These are phyloP conservation scores for Azorinus chamasolen DNA, from an alignment of 2,888 invertebrate species.

Conservation along the genomic window DNA sequence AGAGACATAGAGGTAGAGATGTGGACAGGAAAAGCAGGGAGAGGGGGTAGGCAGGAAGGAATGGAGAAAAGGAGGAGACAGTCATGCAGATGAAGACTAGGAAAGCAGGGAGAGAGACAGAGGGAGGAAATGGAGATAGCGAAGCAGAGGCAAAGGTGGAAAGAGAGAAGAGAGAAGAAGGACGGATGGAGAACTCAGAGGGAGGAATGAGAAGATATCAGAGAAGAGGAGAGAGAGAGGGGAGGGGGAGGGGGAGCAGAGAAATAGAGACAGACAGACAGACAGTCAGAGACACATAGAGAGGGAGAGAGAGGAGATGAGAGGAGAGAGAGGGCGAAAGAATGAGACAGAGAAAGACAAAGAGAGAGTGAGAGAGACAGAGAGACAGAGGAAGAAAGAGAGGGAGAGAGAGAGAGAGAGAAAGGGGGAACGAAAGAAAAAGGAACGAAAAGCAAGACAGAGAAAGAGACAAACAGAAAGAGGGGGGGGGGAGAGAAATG, in stretches of 20 bases:
- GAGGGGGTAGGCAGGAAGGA: too few relatives aligned
- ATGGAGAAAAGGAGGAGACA: too few relatives aligned
- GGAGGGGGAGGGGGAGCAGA: neutral
- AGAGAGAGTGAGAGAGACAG: too few relatives aligned
- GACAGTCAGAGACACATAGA: neutral
- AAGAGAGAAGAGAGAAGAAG: neutral
- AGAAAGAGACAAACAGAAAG: too few relatives aligned
- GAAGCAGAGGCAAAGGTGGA: neutral
- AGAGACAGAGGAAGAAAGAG: constrained; percentile 5
- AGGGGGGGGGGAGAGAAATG: too few relatives aligned
- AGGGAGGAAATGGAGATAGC: too few relatives aligned
- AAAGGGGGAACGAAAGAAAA: neutral
- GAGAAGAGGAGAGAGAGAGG: neutral
- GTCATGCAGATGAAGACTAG: too few relatives aligned
- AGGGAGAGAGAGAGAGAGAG: constrained; percentile 8
- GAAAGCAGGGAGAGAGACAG: too few relatives aligned
- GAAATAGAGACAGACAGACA: neutral
- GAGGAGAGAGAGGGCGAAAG: neutral
- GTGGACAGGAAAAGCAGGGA: too few relatives aligned
- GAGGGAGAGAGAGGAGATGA: neutral
- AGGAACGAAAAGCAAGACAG: too few relatives aligned
- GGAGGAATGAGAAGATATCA: neutral
- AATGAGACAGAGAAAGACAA: neutral
- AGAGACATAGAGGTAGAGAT: too few relatives aligned
- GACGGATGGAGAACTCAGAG: neutral